These are phyloP conservation scores for Dreissena polymorpha DNA, from an alignment of 1,140 invertebrate genomes.

Conservation along the genomic window DNA sequence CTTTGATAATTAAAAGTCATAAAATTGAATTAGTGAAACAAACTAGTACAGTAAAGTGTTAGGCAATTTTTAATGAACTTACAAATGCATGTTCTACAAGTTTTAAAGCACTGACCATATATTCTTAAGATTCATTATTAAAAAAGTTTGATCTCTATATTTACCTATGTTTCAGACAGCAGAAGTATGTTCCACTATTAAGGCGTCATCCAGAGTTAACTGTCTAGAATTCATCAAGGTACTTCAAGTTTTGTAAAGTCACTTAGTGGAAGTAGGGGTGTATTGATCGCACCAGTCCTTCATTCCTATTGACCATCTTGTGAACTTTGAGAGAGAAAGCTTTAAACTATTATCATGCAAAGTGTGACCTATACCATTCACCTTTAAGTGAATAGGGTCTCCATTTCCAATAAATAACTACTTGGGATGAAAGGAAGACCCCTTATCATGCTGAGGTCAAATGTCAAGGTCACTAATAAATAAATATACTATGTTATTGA, in stretches of 20 bases:
- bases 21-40: not conserved
- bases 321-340: not conserved
- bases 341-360: not conserved
- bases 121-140: not conserved
- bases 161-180: slow-evolving; percentile 61
- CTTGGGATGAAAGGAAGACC: too few species aligned
- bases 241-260: slow-evolving; percentile 50
- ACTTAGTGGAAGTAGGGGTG: not conserved
- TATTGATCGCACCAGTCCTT: not conserved
- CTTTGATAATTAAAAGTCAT: not conserved
- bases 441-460: too few species aligned
- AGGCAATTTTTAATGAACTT: not conserved
- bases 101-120: not conserved
- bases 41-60: too few species aligned
- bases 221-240: slow-evolving; percentile 74
- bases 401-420: too few species aligned
- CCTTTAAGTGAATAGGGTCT: too few species aligned
- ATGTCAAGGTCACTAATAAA: too few species aligned
- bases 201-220: slow-evolving; percentile 73
- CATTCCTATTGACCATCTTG: not conserved
- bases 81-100: not conserved
- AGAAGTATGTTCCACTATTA: slow-evolving; percentile 54
- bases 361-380: not conserved
- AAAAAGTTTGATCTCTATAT: not conserved
- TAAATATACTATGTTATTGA: too few species aligned